Base-by-base conservation (phyloP, 1,140 invertebrate species). In the Tribolium castaneum region DNA sequence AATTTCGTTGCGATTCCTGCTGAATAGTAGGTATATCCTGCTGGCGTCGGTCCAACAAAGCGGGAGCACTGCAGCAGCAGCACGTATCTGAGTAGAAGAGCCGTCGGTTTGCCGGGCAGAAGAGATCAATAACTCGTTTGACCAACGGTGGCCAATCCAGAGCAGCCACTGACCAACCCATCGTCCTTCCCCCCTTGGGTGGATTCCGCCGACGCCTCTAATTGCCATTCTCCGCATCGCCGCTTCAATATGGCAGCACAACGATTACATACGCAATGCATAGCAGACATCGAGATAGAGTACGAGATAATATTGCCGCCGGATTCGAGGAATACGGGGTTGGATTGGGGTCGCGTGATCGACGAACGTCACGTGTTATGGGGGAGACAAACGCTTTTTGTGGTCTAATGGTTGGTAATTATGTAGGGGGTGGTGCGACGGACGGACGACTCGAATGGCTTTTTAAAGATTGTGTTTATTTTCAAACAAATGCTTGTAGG, bases 101-200 rank as follows among this genome's bases (percentile, higher is more conserved):
- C 59, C 59, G 59, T 66, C 59, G 56, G 56, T 62, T 62, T 25
- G 56, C 19, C 56, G 56, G 56, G 19, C 56, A 66, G 59, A 56
- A 54, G 54, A 54, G 54, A 78, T 72, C 70, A 78, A 78, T 78
- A 78, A 78, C 76, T 56, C 70, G 76, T 78, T 78, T 78, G 76
- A 78, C 70, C 76, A 56, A 52, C 30, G 52, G 50, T 35, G 76
- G 39, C 76, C 76, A 78, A 78, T 78, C 70, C 50, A 70, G 51
- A 59, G 13, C 51, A 51, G 51, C 51, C 51, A 49, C 66, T 78
- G 76, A 72, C 76, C 76, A 78, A 72, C 76, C 70, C 76, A 72
- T 59, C 76, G 70, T 72, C 70, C 39, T 66, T 59, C 59, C 59
- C 59, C 59, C 12, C 59, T 35, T 14, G 25, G 16, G 59, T 66